phyloP scores from a whole-genome alignment of 2,888 invertebrate species.

The Neoscelio sp. region DNA sequence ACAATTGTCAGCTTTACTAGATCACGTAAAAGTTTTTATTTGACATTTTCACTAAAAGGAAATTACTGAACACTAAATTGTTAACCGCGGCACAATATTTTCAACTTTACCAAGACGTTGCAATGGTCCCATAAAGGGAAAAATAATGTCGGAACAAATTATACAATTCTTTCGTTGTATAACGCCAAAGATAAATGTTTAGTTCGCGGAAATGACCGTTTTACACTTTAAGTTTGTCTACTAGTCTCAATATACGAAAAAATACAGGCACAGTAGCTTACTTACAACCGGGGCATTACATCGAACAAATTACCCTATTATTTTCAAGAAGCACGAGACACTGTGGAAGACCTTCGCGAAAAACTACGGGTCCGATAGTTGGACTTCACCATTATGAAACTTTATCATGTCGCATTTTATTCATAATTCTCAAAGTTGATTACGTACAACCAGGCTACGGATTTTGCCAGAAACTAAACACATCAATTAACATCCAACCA shows the following conservation, averaged over 20 bases:
- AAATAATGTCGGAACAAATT: constrained; percentile 56
- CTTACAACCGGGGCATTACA: constrained; percentile 59
- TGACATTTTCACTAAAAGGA: constrained; percentile 5
- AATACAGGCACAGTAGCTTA: constrained; percentile 56
- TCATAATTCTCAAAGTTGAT: constrained; percentile 46
- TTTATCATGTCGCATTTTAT: constrained; percentile 51
- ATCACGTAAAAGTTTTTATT: constrained; percentile 12
- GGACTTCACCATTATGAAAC: constrained; percentile 33
- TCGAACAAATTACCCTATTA: constrained; percentile 67
- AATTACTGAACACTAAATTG: constrained; percentile 44
- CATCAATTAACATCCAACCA: not conserved
- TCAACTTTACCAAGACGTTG: constrained; percentile 31
- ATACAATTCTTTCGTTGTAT: constrained; percentile 53
- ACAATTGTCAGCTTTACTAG: too few species aligned
- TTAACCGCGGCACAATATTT: constrained; percentile 43
- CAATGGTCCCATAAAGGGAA: constrained; percentile 48
- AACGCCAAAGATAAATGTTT: constrained; percentile 57
- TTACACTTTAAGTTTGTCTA: constrained; percentile 63
- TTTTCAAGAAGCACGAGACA: constrained; percentile 61
- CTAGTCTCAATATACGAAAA: constrained; percentile 64
- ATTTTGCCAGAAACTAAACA: not conserved
- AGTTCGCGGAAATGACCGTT: constrained; percentile 61
- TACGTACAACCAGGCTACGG: not conserved
- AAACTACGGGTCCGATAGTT: constrained; percentile 38
- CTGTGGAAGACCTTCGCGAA: constrained; percentile 27